A percentile compares a stretch with the other conserved stretches of the same genome.
Evolutionary conservation across 2,797 vertebrate genomes (phyloP).

Genomic region (Phrynocephalus guinanensis): DNA sequence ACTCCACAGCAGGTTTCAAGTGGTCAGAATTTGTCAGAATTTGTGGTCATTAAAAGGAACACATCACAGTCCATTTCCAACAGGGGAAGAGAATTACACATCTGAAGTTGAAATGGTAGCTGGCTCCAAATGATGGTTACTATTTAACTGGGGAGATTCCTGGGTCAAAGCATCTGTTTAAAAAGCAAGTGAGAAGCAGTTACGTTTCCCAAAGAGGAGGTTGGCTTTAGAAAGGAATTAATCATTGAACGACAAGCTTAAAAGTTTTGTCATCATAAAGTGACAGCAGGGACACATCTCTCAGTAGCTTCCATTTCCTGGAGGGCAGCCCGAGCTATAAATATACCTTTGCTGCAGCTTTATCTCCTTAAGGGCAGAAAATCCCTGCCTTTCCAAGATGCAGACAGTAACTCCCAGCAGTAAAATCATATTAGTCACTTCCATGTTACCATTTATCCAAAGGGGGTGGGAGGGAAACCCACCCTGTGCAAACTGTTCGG

Average conservation of each 20-base stretch:
- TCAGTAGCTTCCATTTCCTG: background rate
- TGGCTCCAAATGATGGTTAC: background rate
- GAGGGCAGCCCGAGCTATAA: background rate
- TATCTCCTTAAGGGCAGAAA: slow-evolving; percentile 27
- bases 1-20: background rate
- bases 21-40: background rate
- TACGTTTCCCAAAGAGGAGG: background rate
- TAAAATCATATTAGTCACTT: background rate
- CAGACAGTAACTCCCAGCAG: background rate
- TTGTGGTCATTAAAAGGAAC: background rate
- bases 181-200: background rate
- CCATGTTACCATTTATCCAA: background rate
- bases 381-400: background rate
- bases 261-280: slow-evolving; percentile 3
- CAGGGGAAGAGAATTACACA: background rate
- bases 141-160: background rate
- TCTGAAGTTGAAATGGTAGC: background rate
- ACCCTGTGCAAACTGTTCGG: background rate
- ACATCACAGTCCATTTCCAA: too few relatives aligned
- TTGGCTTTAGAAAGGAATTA: background rate
- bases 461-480: too few relatives aligned
- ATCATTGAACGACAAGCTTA: background rate
- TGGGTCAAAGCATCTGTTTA: background rate
- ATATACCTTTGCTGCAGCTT: slow-evolving; percentile 13
- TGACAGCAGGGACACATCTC: background rate